A percentile compares a stretch with the other conserved stretches of the same genome.
Conservation (phyloP, 2,888 invertebrate genomes). For the Glyphotaelius pellucidus region DNA sequence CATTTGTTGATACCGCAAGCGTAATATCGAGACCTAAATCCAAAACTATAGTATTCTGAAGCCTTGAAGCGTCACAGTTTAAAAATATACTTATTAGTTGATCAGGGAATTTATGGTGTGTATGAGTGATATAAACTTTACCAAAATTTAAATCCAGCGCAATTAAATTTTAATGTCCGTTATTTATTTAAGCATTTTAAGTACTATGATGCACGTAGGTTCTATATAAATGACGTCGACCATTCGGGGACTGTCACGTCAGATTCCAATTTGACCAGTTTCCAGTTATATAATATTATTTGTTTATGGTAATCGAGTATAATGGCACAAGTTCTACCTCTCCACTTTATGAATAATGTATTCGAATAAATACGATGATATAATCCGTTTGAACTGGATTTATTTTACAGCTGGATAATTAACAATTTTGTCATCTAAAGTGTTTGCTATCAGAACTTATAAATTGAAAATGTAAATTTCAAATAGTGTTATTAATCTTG, state of each 20-base stretch:
- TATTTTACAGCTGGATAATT: conserved; percentile 38
- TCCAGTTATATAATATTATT: conserved; percentile 42
- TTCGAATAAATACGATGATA: conserved; percentile 29
- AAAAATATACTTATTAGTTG: neutral
- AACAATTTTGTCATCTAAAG: conserved; percentile 43
- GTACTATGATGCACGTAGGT: neutral
- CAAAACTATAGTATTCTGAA: neutral
- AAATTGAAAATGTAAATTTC: conserved; percentile 19
- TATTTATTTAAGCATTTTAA: conserved; percentile 38
- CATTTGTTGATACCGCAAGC: neutral
- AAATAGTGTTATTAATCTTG: conserved; percentile 26
- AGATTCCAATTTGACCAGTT: conserved; percentile 47
- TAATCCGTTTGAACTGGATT: conserved; percentile 43
- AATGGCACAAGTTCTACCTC: conserved; percentile 34
- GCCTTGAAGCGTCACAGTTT: too few relatives aligned
- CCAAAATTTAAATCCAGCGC: neutral
- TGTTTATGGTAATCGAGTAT: conserved; percentile 43
- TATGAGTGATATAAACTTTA: neutral
- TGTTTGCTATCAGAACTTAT: conserved; percentile 41
- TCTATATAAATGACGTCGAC: conserved; percentile 13
- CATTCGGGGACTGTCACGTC: conserved; percentile 15
- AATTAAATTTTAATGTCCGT: conserved; percentile 18
- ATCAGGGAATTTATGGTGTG: neutral
- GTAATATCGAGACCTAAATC: neutral
- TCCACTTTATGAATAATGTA: conserved; percentile 46